These are phyloP conservation scores for Chondrosia reniformis DNA, from an alignment of 37 sponge, comb jelly and placozoan genomes.

Conservation along the genomic window DNA sequence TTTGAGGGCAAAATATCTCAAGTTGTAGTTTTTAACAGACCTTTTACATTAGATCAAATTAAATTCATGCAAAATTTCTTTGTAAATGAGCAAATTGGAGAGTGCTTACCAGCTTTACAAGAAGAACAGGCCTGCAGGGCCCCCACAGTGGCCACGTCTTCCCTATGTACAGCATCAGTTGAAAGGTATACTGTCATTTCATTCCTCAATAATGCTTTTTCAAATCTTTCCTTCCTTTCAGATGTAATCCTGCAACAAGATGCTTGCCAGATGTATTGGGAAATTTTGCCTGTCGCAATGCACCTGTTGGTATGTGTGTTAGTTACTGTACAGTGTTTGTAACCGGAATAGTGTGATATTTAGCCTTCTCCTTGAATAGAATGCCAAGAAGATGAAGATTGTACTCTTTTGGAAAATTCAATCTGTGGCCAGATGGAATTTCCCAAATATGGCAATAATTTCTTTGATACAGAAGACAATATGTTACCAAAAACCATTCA, in stretches of 20 bases:
- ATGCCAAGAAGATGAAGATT: too few relatives aligned
- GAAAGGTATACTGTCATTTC: background rate
- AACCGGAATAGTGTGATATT: too few relatives aligned
- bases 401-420: too few relatives aligned
- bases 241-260: slow-evolving; percentile 9
- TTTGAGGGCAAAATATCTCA: slow-evolving; percentile 44
- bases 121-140: slow-evolving; percentile 32
- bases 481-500: background rate
- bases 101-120: slow-evolving; percentile 27
- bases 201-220: background rate
- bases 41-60: slow-evolving; percentile 11
- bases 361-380: too few relatives aligned
- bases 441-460: slow-evolving; percentile 3
- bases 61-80: slow-evolving; percentile 13
- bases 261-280: slow-evolving; percentile 9
- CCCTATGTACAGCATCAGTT: slow-evolving; percentile 32
- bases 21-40: slow-evolving; percentile 38
- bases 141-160: slow-evolving; percentile 42
- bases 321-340: too few relatives aligned
- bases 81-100: slow-evolving; percentile 21
- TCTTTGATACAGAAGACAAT: background rate
- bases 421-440: background rate
- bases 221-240: background rate
- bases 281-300: slow-evolving; percentile 11
- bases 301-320: background rate